Percentiles rank a stretch among this genome's conserved stretches.
phyloP scores from a whole-genome alignment of 2,888 invertebrate genomes.

The Aplocera efformata region DNA sequence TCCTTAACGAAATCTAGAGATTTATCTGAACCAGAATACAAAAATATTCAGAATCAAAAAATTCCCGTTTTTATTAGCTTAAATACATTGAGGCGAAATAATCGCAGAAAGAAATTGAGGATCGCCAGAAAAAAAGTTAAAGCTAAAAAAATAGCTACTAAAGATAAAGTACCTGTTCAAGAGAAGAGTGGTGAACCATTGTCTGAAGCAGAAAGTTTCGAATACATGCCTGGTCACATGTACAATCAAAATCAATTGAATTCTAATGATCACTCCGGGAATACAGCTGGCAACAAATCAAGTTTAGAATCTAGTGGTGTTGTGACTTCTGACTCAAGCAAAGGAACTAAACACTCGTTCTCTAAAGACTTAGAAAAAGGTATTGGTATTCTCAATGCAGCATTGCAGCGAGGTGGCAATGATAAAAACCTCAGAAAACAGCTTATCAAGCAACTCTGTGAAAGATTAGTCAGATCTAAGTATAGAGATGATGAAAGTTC shows the following conservation, averaged over 20 bases:
- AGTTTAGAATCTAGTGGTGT: slow-evolving; percentile 68
- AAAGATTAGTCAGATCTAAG: slow-evolving; percentile 79
- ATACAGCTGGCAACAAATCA: slow-evolving; percentile 60
- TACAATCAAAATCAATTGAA: slow-evolving; percentile 75
- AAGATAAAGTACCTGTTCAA: slow-evolving; percentile 39
- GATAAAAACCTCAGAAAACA: slow-evolving; percentile 81
- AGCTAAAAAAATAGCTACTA: slow-evolving; percentile 38
- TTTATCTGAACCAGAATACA: slow-evolving; percentile 22
- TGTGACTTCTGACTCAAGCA: slow-evolving; percentile 66
- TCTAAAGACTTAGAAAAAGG: slow-evolving; percentile 82
- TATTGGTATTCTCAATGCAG: slow-evolving; percentile 79
- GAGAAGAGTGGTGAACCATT: slow-evolving; percentile 61
- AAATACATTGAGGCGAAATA: slow-evolving; percentile 55
- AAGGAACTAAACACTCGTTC: slow-evolving; percentile 63
- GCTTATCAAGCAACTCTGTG: slow-evolving; percentile 83
- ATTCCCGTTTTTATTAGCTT: slow-evolving; percentile 59
- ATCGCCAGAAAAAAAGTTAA: slow-evolving; percentile 41
- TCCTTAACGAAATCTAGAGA: slow-evolving; percentile 43
- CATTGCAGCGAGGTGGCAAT: slow-evolving; percentile 81
- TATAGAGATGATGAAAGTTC: slow-evolving; percentile 80
- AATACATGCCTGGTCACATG: slow-evolving; percentile 81
- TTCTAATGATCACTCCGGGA: slow-evolving; percentile 36
- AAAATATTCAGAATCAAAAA: slow-evolving; percentile 34
- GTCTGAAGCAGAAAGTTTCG: slow-evolving; percentile 84
- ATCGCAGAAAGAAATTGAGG: slow-evolving; percentile 47